phyloP scores from a whole-genome alignment of 37 sponge, comb jelly and placozoan species.

The Chondrosia reniformis region DNA sequence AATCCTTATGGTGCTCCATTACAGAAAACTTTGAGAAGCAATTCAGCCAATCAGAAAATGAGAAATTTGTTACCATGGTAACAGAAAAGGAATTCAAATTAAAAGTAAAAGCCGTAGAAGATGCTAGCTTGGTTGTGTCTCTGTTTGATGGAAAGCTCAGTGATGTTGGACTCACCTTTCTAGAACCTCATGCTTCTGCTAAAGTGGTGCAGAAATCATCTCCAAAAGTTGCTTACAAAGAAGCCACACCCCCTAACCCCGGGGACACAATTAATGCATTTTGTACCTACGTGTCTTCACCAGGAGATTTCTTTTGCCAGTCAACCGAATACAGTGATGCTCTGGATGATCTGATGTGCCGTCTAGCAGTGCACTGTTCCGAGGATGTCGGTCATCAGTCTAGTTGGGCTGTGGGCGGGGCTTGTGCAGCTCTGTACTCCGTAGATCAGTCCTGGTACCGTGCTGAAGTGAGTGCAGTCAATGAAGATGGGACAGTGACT shows the following conservation, averaged over 20 bases:
- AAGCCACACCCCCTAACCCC: not conserved
- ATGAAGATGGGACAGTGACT: slow-evolving; percentile 5
- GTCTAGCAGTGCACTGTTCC: not conserved
- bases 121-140: not conserved
- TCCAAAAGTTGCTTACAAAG: not conserved
- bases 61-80: not conserved
- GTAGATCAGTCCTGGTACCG: slow-evolving; percentile 31
- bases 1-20: slow-evolving; percentile 63
- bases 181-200: too few species aligned
- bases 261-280: not conserved
- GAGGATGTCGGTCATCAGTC: not conserved
- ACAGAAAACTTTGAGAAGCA: slow-evolving; percentile 9
- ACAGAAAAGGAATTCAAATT: not conserved
- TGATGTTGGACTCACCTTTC: not conserved
- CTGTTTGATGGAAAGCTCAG: not conserved
- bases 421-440: slow-evolving; percentile 21
- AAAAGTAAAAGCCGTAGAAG: not conserved
- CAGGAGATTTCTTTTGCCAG: slow-evolving; percentile 16
- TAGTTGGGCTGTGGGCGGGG: not conserved
- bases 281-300: not conserved
- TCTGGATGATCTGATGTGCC: not conserved
- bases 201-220: too few species aligned
- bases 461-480: slow-evolving; percentile 19
- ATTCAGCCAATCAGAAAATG: slow-evolving; percentile 23
- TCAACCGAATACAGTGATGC: not conserved